Evolutionary conservation across 64 coral and sea anemone genomes (phyloP).

Genomic region (Stichodactyla mertensii): DNA sequence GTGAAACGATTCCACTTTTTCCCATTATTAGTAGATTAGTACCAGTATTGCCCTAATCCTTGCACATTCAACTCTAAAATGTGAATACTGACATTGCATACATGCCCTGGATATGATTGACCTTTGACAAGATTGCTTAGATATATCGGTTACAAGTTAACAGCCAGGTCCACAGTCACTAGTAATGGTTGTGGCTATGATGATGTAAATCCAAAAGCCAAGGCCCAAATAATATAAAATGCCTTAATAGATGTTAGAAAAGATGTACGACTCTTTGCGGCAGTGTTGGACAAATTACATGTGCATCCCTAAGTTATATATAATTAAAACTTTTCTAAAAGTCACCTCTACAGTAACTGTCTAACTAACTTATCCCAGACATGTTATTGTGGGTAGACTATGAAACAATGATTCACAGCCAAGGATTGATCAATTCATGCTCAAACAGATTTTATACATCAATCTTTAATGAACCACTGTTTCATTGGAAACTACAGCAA

Average conservation of each 20-base stretch:
- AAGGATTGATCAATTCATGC: neutral
- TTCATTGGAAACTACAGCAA: too few species aligned
- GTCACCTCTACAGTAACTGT: neutral
- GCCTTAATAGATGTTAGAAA: neutral
- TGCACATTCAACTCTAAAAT: too few species aligned
- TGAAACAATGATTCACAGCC: neutral
- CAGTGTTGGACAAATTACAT: neutral
- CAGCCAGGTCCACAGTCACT: neutral
- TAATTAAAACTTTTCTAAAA: constrained; percentile 11
- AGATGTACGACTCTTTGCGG: neutral
- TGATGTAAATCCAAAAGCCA: neutral
- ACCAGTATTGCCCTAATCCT: too few species aligned
- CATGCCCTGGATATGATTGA: too few species aligned
- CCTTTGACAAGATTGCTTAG: too few species aligned
- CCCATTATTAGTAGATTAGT: neutral
- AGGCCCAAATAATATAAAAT: neutral
- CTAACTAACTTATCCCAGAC: neutral
- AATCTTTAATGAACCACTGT: too few species aligned
- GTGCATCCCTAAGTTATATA: neutral
- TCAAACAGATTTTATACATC: too few species aligned
- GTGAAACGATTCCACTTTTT: neutral
- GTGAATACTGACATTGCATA: too few species aligned
- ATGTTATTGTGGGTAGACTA: neutral
- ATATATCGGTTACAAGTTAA: too few species aligned
- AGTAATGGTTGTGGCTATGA: neutral